A percentile compares a stretch with the other conserved stretches of the same genome.
Conservation (phyloP, 1,140 invertebrate genomes). For the Cephus cinctus region DNA sequence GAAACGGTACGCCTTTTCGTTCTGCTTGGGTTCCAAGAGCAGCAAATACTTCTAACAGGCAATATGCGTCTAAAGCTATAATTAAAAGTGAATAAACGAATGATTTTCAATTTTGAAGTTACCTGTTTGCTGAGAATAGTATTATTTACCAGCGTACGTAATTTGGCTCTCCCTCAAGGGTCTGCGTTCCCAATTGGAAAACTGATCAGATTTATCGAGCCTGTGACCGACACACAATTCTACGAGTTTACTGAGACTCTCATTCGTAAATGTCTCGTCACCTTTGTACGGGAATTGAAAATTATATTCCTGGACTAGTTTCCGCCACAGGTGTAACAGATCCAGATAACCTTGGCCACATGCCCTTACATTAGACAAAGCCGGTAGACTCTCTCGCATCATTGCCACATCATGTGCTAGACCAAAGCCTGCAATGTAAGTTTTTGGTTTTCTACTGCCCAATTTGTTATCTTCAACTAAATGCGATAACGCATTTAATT, state of each 20-base stretch:
- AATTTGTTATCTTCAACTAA: too few species aligned
- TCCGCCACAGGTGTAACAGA: slow-evolving; percentile 57
- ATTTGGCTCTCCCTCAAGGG: slow-evolving; percentile 75
- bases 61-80: slow-evolving; percentile 75
- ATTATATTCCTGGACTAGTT: slow-evolving; percentile 51
- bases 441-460: too few species aligned
- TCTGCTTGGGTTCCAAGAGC: slow-evolving; percentile 54
- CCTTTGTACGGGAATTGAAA: slow-evolving; percentile 56
- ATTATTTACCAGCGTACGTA: slow-evolving; percentile 68
- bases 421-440: slow-evolving; percentile 57
- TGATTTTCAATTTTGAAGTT: neutral
- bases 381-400: slow-evolving; percentile 58
- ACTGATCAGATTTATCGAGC: slow-evolving; percentile 79
- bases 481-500: too few species aligned
- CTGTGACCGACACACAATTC: slow-evolving; percentile 69
- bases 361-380: slow-evolving; percentile 49
- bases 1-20: slow-evolving; percentile 59
- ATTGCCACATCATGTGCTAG: slow-evolving; percentile 60
- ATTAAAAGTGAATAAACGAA: slow-evolving; percentile 12
- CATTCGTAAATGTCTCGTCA: slow-evolving; percentile 40
- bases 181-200: slow-evolving; percentile 84
- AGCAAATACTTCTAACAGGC: slow-evolving; percentile 74
- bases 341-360: slow-evolving; percentile 57
- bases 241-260: slow-evolving; percentile 70
- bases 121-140: neutral